Evolutionary conservation across 2,888 invertebrate genomes (phyloP).

Genomic region (Mesoligia furuncula): DNA sequence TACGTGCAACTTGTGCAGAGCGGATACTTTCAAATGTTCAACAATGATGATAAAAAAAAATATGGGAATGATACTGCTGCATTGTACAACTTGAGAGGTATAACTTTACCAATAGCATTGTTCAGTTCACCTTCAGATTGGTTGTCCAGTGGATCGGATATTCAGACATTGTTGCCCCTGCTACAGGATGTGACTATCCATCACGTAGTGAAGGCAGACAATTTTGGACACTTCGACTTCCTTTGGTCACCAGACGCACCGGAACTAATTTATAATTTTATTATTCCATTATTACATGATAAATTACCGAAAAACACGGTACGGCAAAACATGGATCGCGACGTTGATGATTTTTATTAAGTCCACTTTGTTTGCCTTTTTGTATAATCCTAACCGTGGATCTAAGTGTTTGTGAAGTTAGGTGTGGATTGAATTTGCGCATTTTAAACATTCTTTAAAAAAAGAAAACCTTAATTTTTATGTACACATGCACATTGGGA

Average conservation of each 20-base stretch:
- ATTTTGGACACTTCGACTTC: conserved; percentile 77
- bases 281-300: conserved; percentile 62
- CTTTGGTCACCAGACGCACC: conserved; percentile 71
- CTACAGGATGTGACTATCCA: conserved; percentile 67
- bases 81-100: conserved; percentile 65
- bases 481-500: too few species aligned
- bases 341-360: background rate
- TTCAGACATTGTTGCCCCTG: conserved; percentile 62
- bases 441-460: background rate
- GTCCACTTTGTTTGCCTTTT: background rate
- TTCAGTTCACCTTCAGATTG: conserved; percentile 74
- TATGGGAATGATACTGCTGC: conserved; percentile 65
- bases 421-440: background rate
- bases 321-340: accelerated
- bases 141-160: conserved; percentile 69
- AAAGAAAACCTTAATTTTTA: background rate
- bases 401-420: background rate
- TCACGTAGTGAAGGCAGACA: conserved; percentile 63
- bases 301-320: background rate
- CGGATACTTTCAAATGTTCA: conserved; percentile 73
- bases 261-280: conserved; percentile 62
- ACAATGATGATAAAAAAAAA: conserved; percentile 64
- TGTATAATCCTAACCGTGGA: background rate
- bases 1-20: conserved; percentile 75
- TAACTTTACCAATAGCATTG: conserved; percentile 70